Conservation (phyloP, 2,888 invertebrate genomes). For the Resseliella maxima region DNA sequence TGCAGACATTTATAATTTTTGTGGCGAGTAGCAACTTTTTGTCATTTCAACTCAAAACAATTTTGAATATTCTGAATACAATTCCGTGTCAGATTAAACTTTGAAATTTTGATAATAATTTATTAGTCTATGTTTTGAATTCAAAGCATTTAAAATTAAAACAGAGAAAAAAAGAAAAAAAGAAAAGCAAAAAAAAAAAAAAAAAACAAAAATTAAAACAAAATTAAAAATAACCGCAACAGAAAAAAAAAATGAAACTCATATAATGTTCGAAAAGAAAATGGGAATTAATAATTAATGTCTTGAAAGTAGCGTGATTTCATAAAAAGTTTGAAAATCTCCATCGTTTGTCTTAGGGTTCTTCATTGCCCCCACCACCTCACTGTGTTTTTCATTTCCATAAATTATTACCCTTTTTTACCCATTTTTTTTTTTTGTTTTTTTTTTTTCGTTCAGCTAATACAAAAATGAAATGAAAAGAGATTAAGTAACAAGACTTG, state of each 20-base stretch:
- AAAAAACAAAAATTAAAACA: neutral
- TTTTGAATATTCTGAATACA: neutral
- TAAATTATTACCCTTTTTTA: neutral
- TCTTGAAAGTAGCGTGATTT: neutral
- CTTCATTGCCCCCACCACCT: neutral
- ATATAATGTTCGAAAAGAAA: neutral
- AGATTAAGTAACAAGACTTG: too few species aligned
- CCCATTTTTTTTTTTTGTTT: neutral
- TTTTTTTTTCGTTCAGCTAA: too few species aligned
- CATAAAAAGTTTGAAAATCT: neutral
- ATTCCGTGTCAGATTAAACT: neutral
- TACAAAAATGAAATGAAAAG: neutral
- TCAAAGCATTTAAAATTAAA: neutral
- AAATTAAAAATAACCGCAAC: neutral
- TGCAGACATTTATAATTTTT: conserved; percentile 3
- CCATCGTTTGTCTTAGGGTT: neutral
- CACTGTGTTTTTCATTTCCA: neutral
- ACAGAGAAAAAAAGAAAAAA: neutral
- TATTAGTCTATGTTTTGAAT: neutral
- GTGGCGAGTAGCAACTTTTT: neutral
- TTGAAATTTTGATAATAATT: neutral
- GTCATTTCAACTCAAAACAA: neutral
- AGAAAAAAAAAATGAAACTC: neutral
- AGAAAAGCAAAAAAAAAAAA: neutral
- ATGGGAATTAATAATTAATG: neutral